A percentile compares a stretch with the other conserved stretches of the same genome.
phyloP scores from a whole-genome alignment of 2,888 invertebrate genomes.

The Pemphredon lugubris region DNA sequence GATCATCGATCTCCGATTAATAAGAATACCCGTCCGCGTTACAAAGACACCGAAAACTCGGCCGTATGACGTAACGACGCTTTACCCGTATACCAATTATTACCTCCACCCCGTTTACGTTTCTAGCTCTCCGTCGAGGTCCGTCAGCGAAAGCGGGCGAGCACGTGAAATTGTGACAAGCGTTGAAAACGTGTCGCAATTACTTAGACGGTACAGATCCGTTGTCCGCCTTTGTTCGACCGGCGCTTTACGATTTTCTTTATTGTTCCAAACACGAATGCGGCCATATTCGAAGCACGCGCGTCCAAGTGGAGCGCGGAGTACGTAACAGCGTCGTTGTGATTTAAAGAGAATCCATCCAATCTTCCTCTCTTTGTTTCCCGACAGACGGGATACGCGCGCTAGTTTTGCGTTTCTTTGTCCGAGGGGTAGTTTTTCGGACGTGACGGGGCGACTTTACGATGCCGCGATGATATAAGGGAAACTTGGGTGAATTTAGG shows the following conservation, averaged over 20 bases:
- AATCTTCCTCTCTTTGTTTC: conserved; percentile 29
- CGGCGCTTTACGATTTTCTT: conserved; percentile 44
- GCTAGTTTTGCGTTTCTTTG: conserved; percentile 71
- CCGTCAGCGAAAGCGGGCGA: conserved; percentile 56
- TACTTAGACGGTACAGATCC: conserved; percentile 39
- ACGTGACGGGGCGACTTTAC: conserved; percentile 60
- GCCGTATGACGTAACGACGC: conserved; percentile 54
- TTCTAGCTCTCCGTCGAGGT: conserved; percentile 1
- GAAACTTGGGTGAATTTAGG: too few species aligned
- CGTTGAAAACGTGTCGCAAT: conserved; percentile 63
- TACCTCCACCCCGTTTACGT: conserved; percentile 33
- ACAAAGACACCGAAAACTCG: conserved; percentile 46
- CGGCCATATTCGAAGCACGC: conserved; percentile 37
- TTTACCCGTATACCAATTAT: conserved; percentile 57
- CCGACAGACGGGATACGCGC: conserved; percentile 48
- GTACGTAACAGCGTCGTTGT: conserved; percentile 6
- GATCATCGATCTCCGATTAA: conserved; percentile 33
- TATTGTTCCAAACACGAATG: conserved; percentile 47
- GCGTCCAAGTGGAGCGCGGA: neutral
- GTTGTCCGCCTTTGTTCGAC: conserved; percentile 32
- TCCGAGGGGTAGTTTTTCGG: conserved; percentile 64
- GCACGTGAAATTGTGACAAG: conserved; percentile 60
- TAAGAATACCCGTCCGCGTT: conserved; percentile 34
- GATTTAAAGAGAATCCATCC: too few species aligned
- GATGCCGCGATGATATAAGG: conserved; percentile 64